Conservation (phyloP, 2,888 invertebrate genomes). For the Chrysomela aeneicollis region DNA sequence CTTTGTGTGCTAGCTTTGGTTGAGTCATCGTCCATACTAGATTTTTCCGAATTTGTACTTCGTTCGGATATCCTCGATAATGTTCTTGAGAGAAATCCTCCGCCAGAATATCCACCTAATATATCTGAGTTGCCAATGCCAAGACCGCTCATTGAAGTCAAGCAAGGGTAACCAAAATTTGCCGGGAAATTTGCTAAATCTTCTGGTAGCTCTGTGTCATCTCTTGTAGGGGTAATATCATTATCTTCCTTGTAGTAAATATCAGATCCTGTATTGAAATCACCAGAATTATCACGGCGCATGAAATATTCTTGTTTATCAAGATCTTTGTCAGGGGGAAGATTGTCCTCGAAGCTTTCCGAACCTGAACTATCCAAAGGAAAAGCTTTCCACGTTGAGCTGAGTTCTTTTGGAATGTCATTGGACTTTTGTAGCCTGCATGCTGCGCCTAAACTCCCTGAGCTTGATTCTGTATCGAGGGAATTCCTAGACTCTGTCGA, state of each 20-base stretch:
- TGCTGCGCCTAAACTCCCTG: slow-evolving; percentile 77
- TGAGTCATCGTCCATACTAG: slow-evolving; percentile 85
- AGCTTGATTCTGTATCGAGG: slow-evolving; percentile 78
- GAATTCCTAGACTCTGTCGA: slow-evolving; percentile 76
- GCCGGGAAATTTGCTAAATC: slow-evolving; percentile 79
- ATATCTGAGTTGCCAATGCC: slow-evolving; percentile 72
- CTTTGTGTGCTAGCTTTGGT: slow-evolving; percentile 86
- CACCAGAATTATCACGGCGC: slow-evolving; percentile 55
- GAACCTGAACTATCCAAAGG: slow-evolving; percentile 86
- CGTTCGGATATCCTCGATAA: slow-evolving; percentile 87
- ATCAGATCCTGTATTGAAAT: slow-evolving; percentile 54
- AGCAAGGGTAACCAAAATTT: slow-evolving; percentile 75
- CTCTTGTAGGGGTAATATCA: slow-evolving; percentile 66
- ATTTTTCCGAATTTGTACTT: slow-evolving; percentile 88
- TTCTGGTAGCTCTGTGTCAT: slow-evolving; percentile 76
- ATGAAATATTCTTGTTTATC: slow-evolving; percentile 60
- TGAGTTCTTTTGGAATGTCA: slow-evolving; percentile 71
- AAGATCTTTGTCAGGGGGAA: slow-evolving; percentile 76
- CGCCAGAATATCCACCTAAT: slow-evolving; percentile 63
- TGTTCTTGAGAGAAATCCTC: slow-evolving; percentile 78
- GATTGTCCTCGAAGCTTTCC: slow-evolving; percentile 85
- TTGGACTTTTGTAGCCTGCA: slow-evolving; percentile 67
- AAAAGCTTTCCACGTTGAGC: slow-evolving; percentile 84
- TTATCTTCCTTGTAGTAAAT: slow-evolving; percentile 60
- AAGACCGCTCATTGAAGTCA: slow-evolving; percentile 65